Percentiles rank a stretch among this genome's conserved stretches.
These are phyloP conservation scores for Melanerpes formicivorus DNA, from an alignment of 2,113 vertebrate species.

Conservation along the genomic window DNA sequence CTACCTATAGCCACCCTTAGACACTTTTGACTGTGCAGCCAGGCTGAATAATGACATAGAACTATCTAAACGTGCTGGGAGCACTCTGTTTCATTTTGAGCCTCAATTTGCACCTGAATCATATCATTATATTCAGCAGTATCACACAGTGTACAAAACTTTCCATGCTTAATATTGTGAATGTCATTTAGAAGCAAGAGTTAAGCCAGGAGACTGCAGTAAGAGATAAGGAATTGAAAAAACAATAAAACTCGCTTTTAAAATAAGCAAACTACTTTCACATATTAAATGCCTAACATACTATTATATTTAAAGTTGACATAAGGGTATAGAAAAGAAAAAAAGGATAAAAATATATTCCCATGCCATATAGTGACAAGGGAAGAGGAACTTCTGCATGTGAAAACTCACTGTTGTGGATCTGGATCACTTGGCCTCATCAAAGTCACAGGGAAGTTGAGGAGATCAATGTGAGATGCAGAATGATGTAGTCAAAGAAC, in stretches of 20 bases:
- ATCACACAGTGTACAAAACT: background rate
- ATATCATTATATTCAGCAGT: background rate
- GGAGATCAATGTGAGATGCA: background rate
- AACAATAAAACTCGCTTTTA: background rate
- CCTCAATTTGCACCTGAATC: conserved; percentile 15
- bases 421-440: background rate
- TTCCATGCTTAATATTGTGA: background rate
- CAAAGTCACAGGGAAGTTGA: background rate
- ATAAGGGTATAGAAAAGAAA: background rate
- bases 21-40: background rate
- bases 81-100: background rate
- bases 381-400: background rate
- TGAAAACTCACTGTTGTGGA: accelerated
- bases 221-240: background rate
- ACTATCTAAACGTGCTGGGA: background rate
- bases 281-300: background rate
- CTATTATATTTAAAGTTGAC: background rate
- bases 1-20: background rate
- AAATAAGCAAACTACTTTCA: background rate
- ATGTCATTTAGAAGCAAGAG: background rate
- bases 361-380: background rate
- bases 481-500: background rate
- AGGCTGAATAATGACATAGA: conserved; percentile 17
- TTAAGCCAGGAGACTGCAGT: background rate
- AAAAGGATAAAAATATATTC: background rate